Percentiles rank a stretch among this genome's conserved stretches.
Conservation (phyloP, 2,113 vertebrate species). For the Urocynchramus pylzowi region DNA sequence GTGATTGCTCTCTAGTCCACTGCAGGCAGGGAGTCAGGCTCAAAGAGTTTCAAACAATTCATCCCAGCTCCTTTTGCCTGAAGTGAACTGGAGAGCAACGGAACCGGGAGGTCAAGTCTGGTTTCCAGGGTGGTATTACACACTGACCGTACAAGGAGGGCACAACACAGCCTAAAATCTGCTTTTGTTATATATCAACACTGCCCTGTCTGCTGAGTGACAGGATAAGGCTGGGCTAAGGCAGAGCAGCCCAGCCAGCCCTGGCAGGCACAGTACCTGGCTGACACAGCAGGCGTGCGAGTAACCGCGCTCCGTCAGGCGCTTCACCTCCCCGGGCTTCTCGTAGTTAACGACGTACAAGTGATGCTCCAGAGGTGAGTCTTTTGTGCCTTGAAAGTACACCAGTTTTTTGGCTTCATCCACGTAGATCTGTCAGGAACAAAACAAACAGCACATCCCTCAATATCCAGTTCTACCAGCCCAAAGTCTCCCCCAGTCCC, state of each 20-base stretch:
- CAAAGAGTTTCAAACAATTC: not conserved
- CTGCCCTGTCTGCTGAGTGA: not conserved
- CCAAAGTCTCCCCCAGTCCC: not conserved
- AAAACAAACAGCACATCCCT: not conserved
- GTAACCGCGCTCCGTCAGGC: constrained; percentile 76
- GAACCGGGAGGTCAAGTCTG: not conserved
- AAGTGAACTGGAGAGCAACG: not conserved
- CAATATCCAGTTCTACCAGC: not conserved
- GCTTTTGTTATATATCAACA: not conserved
- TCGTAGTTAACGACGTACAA: constrained; percentile 77
- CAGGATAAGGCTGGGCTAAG: not conserved
- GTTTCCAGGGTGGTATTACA: not conserved
- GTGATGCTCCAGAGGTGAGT: constrained; percentile 81
- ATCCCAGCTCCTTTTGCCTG: not conserved
- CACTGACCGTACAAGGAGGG: not conserved
- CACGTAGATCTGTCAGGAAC: constrained; percentile 75
- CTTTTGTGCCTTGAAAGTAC: constrained; percentile 83
- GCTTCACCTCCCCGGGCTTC: constrained; percentile 73
- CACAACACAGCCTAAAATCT: not conserved
- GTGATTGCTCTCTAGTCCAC: not conserved
- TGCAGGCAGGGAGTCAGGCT: not conserved
- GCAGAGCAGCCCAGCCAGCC: not conserved
- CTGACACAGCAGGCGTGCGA: constrained; percentile 80
- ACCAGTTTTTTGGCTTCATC: constrained; percentile 79
- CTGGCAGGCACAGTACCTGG: constrained; percentile 60